Evolutionary conservation across 2,113 vertebrate genomes (phyloP).

Genomic region (Oxyura jamaicensis): DNA sequence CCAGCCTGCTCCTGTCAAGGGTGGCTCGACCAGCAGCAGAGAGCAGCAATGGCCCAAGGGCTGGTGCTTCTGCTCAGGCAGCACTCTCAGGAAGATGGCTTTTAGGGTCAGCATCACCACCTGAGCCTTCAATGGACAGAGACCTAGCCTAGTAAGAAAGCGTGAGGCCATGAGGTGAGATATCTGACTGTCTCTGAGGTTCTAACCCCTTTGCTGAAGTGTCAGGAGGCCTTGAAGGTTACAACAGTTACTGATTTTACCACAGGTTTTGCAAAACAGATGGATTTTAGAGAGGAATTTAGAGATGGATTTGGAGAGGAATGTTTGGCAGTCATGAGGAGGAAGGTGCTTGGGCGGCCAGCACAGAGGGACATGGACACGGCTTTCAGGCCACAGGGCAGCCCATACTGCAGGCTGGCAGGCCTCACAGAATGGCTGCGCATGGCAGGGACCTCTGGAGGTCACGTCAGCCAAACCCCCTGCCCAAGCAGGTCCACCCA

Average conservation of each 20-base stretch:
- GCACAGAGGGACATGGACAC: fast-evolving
- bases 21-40: neutral
- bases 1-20: neutral
- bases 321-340: neutral
- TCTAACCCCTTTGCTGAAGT: neutral
- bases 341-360: neutral
- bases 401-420: neutral
- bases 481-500: too few relatives aligned
- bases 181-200: neutral
- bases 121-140: neutral
- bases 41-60: neutral
- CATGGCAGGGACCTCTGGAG: too few relatives aligned
- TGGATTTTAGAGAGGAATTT: neutral
- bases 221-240: neutral
- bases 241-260: neutral
- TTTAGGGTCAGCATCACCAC: neutral
- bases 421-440: too few relatives aligned
- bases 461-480: too few relatives aligned
- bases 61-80: neutral
- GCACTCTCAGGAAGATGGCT: fast-evolving
- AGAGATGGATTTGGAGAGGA: too few relatives aligned
- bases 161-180: fast-evolving
- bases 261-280: neutral
- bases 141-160: neutral
- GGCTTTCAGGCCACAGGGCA: neutral